These are phyloP conservation scores for Periphyllus acericola DNA, from an alignment of 2,888 invertebrate species.

Conservation along the genomic window DNA sequence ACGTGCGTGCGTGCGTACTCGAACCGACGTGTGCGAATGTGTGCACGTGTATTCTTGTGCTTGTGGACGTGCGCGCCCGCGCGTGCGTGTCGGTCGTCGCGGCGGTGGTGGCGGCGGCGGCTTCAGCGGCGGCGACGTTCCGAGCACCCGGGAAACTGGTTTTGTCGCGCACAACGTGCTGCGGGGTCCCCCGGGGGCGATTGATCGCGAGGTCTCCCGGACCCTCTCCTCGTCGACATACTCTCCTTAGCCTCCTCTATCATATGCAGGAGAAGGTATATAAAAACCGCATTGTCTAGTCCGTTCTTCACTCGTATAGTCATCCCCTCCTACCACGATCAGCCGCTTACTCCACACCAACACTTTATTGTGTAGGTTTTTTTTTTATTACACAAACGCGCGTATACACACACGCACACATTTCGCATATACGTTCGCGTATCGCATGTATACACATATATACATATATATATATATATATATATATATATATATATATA, in stretches of 20 bases:
- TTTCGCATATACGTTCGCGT: not conserved
- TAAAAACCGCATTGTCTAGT: slow-evolving; percentile 40
- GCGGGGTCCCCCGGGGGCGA: slow-evolving; percentile 42
- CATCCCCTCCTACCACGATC: not conserved
- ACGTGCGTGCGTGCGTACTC: not conserved
- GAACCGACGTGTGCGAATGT: slow-evolving; percentile 2
- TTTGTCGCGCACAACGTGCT: slow-evolving; percentile 49
- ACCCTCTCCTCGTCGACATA: slow-evolving; percentile 2
- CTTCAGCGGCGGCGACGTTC: slow-evolving; percentile 31
- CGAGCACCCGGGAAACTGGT: slow-evolving; percentile 57
- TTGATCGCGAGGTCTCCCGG: slow-evolving; percentile 35
- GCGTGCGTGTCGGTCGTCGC: slow-evolving; percentile 49
- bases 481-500: no score
- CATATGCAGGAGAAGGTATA: not conserved
- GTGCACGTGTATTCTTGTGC: not conserved
- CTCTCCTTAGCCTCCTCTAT: not conserved
- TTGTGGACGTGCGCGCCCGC: not conserved
- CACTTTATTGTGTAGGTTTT: not conserved
- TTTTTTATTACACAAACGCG: not conserved
- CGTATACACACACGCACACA: not conserved
- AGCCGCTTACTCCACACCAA: not conserved
- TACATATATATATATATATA: no score
- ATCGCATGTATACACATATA: no score
- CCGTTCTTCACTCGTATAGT: not conserved
- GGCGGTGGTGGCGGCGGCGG: slow-evolving; percentile 28